Evolutionary conservation across 2,888 invertebrate genomes (phyloP), one percentile per base, ranked within the genome.

Genomic region (Nomada goodeniana): DNA sequence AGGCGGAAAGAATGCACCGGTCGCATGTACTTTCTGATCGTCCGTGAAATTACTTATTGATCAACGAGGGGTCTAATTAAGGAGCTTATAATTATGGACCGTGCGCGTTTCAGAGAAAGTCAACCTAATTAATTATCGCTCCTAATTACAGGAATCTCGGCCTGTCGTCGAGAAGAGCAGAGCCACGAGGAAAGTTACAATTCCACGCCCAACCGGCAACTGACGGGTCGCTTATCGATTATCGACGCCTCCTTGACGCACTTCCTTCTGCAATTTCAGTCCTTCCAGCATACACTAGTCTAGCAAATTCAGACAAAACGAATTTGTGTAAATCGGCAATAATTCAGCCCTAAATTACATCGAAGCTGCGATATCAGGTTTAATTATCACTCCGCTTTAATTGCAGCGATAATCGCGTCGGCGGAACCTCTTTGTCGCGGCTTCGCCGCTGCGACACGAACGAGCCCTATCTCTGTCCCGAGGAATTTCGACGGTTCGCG

Each of bases 51-150:
- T 36, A 47, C 57, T 20, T 11, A 29, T 36, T 47, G 61, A 61
- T 64, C 60, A 29, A 60, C 36, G 61, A 57, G 69, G 13, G 57
- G 53, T 63, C 70, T 82, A 79, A 82, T 75, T 75, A 69, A 72
- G 79, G 64, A 79, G 26, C 65, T 60, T 71, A 71, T 79, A 82
- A 82, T 70, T 82, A 79, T 20, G 63, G 44, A 59, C 60, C 60
- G 65, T n/a, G 67, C 57, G 60, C 67, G 73, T 50, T 44, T 20
- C 26, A 29, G 80, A 68, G 44, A 77, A 83, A 65, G 60, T 80
- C 76, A 76, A 23, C 26, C 71, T 79, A 82, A 85, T 85, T 85
- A 85, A 84, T 82, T 84, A 79, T 84, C 76, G 70, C 68, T 61
- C 71, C 69, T 84, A 82, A 85, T 85, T 80, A 79, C 64, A 60